Evolutionary conservation across 2,797 vertebrate species (phyloP).

Genomic region (Tinamus major): DNA sequence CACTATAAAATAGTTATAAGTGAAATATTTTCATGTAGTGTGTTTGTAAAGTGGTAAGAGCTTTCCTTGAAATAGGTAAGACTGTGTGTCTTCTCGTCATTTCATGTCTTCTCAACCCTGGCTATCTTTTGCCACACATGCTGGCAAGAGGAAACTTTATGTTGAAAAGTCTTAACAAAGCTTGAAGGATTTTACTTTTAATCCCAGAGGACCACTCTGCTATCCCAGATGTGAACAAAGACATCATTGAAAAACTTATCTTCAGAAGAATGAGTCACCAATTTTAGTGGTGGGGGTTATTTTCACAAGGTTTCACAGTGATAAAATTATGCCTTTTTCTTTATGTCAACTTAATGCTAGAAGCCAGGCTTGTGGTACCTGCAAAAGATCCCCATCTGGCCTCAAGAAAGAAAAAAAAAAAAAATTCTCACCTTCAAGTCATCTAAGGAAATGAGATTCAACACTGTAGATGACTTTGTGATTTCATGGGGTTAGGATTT

Average conservation of each 20-base stretch:
- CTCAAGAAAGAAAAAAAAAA: no score
- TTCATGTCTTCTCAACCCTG: background rate
- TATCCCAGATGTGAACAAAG: background rate
- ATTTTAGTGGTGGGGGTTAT: background rate
- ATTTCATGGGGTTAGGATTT: rapidly evolving
- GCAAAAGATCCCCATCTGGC: background rate
- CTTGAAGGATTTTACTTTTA: background rate
- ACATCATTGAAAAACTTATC: rapidly evolving
- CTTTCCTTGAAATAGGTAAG: background rate
- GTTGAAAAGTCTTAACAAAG: background rate
- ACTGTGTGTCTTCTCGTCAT: no score
- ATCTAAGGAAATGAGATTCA: no score
- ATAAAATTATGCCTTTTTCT: background rate
- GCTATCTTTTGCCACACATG: rapidly evolving
- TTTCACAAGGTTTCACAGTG: background rate
- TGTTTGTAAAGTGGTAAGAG: background rate
- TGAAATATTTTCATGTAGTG: background rate
- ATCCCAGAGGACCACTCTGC: background rate
- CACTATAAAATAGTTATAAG: no score
- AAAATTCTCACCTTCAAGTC: background rate
- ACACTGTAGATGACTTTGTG: rapidly evolving
- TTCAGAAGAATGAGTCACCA: background rate
- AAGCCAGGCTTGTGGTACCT: rapidly evolving
- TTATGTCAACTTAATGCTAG: background rate
- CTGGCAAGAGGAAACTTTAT: background rate